A percentile compares a stretch with the other conserved stretches of the same genome.
Conservation (phyloP, 2,797 vertebrate genomes). For the Anableps anableps region DNA sequence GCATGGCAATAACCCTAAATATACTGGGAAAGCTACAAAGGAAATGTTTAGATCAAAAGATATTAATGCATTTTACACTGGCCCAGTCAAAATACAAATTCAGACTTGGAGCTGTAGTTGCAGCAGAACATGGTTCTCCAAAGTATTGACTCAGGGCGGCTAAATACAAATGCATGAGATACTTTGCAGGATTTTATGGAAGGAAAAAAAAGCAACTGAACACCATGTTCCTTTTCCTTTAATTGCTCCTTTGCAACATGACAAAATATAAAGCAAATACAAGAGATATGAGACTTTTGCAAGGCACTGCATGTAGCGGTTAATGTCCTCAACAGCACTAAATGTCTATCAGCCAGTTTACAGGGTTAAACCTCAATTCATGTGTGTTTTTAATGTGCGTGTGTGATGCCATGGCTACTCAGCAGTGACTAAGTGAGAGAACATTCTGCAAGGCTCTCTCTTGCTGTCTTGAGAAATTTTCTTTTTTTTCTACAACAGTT, state of each 20-base stretch:
- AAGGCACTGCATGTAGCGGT: not conserved
- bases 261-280: not conserved
- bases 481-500: conserved; percentile 62
- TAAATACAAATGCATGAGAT: not conserved
- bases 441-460: conserved; percentile 73
- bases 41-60: not conserved
- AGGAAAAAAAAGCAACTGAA: not conserved
- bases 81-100: no score
- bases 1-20: no score
- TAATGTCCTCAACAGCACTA: conserved; percentile 34
- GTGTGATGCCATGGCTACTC: conserved; percentile 60
- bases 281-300: not conserved
- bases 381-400: conserved; percentile 27
- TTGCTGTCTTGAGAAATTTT: conserved; percentile 60
- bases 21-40: not conserved
- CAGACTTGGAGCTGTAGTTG: no score
- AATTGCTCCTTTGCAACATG: not conserved
- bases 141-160: not conserved
- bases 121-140: not conserved
- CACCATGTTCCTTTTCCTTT: conserved; percentile 1
- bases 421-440: conserved; percentile 76
- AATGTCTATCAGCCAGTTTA: conserved; percentile 45
- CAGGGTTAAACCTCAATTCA: conserved; percentile 41
- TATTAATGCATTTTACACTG: not conserved
- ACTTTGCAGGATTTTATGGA: not conserved